Conservation (phyloP, 2,113 vertebrate genomes). For the Pteropus alecto region DNA sequence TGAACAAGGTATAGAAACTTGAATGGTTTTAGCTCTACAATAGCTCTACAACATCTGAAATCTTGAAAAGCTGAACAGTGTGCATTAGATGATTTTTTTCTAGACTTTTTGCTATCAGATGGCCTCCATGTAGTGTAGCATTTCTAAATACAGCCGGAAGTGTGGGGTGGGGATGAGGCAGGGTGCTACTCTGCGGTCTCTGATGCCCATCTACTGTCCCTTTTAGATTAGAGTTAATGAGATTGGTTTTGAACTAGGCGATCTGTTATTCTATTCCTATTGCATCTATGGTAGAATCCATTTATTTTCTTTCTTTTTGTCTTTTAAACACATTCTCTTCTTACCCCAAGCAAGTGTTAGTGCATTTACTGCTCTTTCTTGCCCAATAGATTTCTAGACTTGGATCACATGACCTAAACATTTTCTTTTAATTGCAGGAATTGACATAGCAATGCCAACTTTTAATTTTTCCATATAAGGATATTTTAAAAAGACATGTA, state of each 20-base stretch:
- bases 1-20: background rate
- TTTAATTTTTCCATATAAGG: background rate
- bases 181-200: rapidly evolving
- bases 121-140: background rate
- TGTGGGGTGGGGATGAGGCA: no score
- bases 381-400: background rate
- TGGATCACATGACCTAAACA: background rate
- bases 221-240: background rate
- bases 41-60: background rate
- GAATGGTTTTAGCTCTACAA: background rate
- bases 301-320: background rate
- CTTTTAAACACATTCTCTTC: background rate
- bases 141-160: background rate
- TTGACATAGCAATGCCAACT: background rate
- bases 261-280: background rate
- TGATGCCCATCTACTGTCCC: no score
- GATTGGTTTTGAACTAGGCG: background rate
- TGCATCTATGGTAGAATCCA: background rate
- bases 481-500: background rate
- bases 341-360: background rate
- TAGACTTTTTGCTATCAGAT: background rate
- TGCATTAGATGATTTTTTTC: background rate
- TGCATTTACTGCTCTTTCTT: background rate
- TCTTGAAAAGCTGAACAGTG: background rate
- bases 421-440: background rate